phyloP scores from a whole-genome alignment of 2,888 invertebrate species.

The Drosophila kokeensis region DNA sequence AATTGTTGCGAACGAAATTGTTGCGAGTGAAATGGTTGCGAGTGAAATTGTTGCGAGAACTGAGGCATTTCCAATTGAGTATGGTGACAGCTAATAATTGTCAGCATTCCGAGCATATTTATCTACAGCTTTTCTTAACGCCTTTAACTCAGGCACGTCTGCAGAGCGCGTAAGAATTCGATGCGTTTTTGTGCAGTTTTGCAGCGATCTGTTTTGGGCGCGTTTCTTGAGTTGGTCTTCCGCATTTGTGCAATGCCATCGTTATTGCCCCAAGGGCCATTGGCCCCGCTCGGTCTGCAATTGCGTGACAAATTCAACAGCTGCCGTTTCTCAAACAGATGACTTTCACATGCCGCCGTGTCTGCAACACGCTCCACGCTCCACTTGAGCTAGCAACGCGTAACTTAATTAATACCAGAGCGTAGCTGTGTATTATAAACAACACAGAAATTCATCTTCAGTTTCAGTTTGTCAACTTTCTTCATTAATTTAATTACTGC shows the following conservation, averaged over 20 bases:
- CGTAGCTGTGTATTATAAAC: constrained; percentile 13
- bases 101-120: background rate
- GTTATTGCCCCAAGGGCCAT: constrained; percentile 15
- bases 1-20: background rate
- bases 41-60: background rate
- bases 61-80: constrained; percentile 9
- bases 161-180: constrained; percentile 25
- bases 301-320: constrained; percentile 47
- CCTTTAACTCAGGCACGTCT: constrained; percentile 33
- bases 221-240: constrained; percentile 24
- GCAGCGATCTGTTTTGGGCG: constrained; percentile 8
- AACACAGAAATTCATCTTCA: constrained; percentile 21
- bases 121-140: background rate
- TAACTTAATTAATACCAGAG: constrained; percentile 68
- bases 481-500: constrained; percentile 78
- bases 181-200: constrained; percentile 2
- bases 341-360: constrained; percentile 54
- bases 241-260: constrained; percentile 33
- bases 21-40: background rate
- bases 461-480: constrained; percentile 57
- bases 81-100: background rate
- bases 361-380: constrained; percentile 33
- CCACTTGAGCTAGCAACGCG: constrained; percentile 44
- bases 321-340: constrained; percentile 18
- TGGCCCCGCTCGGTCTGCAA: constrained; percentile 45